These are phyloP conservation scores for Microcebus tavaratra DNA, from an alignment of 2,113 vertebrate genomes.

Conservation along the genomic window DNA sequence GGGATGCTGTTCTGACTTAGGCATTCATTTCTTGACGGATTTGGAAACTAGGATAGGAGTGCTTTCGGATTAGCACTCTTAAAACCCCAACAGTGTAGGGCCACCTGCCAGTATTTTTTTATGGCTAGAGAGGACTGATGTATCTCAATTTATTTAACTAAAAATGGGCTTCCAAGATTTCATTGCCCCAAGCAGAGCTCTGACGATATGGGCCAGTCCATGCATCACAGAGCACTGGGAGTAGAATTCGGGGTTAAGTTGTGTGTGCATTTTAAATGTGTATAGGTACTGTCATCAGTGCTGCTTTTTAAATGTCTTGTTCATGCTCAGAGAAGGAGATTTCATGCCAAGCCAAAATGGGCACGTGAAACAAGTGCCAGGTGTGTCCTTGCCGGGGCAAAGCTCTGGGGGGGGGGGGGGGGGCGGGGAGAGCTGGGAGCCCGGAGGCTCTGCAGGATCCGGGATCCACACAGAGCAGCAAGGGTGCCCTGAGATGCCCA, in stretches of 20 bases:
- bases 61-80: background rate
- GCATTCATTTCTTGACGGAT: background rate
- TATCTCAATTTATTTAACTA: background rate
- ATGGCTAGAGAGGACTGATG: background rate
- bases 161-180: background rate
- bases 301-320: background rate
- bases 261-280: background rate
- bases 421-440: background rate
- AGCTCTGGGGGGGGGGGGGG: too few species aligned
- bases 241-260: background rate
- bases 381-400: rapidly evolving
- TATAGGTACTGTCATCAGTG: rapidly evolving
- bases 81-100: rapidly evolving
- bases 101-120: background rate
- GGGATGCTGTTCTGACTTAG: background rate
- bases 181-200: background rate
- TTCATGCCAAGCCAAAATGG: background rate
- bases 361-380: background rate
- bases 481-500: background rate
- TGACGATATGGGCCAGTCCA: rapidly evolving
- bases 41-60: background rate
- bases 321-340: background rate
- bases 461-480: background rate
- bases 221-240: rapidly evolving
- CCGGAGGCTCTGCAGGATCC: background rate